Conservation (phyloP, 2,888 invertebrate genomes). For the Macrophya alboannulata region DNA sequence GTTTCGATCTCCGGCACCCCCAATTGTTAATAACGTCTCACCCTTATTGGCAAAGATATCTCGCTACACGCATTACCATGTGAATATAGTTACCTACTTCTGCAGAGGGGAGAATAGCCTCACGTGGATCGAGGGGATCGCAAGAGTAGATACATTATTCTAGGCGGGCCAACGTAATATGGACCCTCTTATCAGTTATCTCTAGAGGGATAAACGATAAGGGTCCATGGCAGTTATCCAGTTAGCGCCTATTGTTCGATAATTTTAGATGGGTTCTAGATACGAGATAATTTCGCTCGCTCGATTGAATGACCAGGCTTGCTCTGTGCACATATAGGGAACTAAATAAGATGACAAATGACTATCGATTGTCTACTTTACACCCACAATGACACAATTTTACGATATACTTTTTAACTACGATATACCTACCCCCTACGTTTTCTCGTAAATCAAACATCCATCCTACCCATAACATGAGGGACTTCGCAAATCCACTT, state of each 20-base stretch:
- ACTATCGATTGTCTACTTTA: constrained; percentile 18
- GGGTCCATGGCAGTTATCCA: constrained; percentile 75
- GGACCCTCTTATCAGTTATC: constrained; percentile 71
- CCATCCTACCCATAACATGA: background rate
- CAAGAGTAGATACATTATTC: constrained; percentile 77
- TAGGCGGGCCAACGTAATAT: constrained; percentile 77
- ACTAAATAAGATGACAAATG: constrained; percentile 49
- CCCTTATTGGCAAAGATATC: constrained; percentile 70
- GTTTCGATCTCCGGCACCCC: constrained; percentile 58
- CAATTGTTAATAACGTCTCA: constrained; percentile 78
- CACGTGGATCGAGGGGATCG: constrained; percentile 62
- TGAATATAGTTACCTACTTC: constrained; percentile 76
- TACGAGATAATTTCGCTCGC: constrained; percentile 49
- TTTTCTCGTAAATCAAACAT: background rate
- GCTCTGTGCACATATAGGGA: background rate
- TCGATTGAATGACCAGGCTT: constrained; percentile 52
- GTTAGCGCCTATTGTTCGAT: constrained; percentile 78
- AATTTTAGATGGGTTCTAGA: constrained; percentile 75
- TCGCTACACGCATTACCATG: constrained; percentile 77
- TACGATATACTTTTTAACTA: background rate
- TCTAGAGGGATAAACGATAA: constrained; percentile 67
- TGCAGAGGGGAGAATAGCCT: constrained; percentile 62
- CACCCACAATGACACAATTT: background rate
- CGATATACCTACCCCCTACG: background rate
- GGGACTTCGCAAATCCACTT: background rate